Percentiles rank a stretch among this genome's conserved stretches.
Evolutionary conservation across 2,888 invertebrate genomes (phyloP).

Genomic region (Tanaodytes sp.): DNA sequence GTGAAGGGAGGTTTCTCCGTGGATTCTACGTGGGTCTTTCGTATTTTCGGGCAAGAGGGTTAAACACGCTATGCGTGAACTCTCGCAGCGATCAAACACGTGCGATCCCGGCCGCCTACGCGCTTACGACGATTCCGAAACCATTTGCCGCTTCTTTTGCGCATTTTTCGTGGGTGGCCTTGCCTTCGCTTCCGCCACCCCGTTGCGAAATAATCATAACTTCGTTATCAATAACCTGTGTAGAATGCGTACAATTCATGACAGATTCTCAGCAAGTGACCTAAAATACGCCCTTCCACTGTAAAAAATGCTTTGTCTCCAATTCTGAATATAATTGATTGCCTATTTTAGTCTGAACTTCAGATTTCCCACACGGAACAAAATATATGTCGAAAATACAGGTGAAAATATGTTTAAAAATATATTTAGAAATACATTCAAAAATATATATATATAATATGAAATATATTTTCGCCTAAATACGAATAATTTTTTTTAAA

Average conservation of each 20-base stretch:
- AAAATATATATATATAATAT: too few species aligned
- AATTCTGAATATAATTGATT: too few species aligned
- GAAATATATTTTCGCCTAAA: too few species aligned
- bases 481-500: too few species aligned
- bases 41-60: constrained; percentile 40
- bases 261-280: constrained; percentile 8
- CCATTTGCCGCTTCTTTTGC: constrained; percentile 16
- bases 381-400: too few species aligned
- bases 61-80: constrained; percentile 51
- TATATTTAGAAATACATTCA: too few species aligned
- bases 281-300: constrained; percentile 19
- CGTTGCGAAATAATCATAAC: constrained; percentile 10
- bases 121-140: constrained; percentile 1
- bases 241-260: constrained; percentile 15
- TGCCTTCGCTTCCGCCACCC: constrained; percentile 12
- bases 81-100: constrained; percentile 37
- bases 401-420: too few species aligned
- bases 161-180: constrained; percentile 8
- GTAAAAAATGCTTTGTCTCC: too few species aligned
- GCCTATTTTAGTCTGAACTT: too few species aligned
- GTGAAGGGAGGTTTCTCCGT: too few species aligned
- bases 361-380: too few species aligned
- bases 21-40: constrained; percentile 34
- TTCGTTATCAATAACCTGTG: constrained; percentile 10
- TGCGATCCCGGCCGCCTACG: constrained; percentile 31